Conservation (phyloP, 2,888 invertebrate genomes). For the Cheilosia scutellata region DNA sequence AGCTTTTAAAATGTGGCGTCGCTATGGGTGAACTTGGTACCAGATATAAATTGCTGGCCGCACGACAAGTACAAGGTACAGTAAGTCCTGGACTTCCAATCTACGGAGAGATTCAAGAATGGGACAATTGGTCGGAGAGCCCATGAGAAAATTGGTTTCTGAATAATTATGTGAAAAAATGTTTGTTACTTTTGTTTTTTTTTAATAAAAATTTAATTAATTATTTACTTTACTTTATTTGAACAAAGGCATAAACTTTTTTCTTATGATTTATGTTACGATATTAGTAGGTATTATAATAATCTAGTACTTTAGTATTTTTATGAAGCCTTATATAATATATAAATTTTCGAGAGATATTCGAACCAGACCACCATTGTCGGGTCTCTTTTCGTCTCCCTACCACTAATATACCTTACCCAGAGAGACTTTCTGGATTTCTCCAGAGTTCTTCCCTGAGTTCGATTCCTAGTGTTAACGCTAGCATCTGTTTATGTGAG, state of each 20-base stretch:
- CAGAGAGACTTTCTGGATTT: too few species aligned
- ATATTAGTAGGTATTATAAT: too few species aligned
- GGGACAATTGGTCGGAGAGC: slow-evolving; percentile 83
- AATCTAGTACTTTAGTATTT: too few species aligned
- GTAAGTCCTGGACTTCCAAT: slow-evolving; percentile 85
- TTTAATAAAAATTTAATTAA: neutral
- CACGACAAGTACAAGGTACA: slow-evolving; percentile 84
- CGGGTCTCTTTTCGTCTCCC: too few species aligned
- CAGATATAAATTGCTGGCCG: slow-evolving; percentile 84
- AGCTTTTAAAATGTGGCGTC: slow-evolving; percentile 84
- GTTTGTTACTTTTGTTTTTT: neutral
- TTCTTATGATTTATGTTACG: neutral
- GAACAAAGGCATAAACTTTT: neutral
- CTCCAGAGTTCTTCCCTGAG: too few species aligned
- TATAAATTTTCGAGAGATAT: too few species aligned
- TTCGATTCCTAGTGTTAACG: too few species aligned
- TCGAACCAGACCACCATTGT: too few species aligned
- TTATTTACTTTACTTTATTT: neutral
- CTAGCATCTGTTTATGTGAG: too few species aligned
- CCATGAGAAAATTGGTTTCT: slow-evolving; percentile 5
- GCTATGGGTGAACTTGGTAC: slow-evolving; percentile 82
- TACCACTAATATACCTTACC: too few species aligned
- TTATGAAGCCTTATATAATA: too few species aligned
- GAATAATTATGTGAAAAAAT: neutral
- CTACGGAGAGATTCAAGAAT: slow-evolving; percentile 84